Evolutionary conservation across 2,113 vertebrate genomes (phyloP).

Genomic region (Salvelinus namaycush): DNA sequence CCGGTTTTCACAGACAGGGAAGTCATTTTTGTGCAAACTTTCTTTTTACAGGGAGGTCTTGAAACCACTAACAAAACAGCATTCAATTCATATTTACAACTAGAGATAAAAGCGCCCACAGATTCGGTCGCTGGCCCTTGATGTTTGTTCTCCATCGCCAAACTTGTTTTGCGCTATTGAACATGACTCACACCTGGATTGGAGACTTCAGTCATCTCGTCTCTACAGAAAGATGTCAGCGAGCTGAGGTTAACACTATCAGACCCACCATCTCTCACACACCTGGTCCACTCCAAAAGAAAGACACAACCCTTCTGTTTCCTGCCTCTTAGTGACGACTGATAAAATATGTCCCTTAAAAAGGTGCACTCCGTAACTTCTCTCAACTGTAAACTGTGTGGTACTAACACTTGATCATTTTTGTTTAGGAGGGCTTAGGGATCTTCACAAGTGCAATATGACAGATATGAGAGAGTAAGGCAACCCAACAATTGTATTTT

Average conservation of each 20-base stretch:
- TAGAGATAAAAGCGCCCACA: too few species aligned
- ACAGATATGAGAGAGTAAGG: too few species aligned
- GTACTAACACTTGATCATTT: too few species aligned
- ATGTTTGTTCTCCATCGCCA: background rate
- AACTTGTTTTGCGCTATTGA: background rate
- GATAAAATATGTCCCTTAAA: too few species aligned
- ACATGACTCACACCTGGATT: background rate
- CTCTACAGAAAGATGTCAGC: background rate
- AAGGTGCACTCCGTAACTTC: too few species aligned
- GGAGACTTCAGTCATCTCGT: background rate
- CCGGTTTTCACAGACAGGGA: background rate
- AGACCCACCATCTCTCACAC: background rate
- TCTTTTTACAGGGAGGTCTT: background rate
- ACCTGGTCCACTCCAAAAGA: background rate
- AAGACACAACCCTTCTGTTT: background rate
- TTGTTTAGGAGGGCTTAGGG: too few species aligned
- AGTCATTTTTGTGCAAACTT: background rate
- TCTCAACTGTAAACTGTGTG: too few species aligned
- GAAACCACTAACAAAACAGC: background rate
- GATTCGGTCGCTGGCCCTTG: background rate
- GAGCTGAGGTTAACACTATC: background rate
- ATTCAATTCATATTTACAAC: background rate
- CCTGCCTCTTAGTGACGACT: background rate
- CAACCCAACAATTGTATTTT: too few species aligned
- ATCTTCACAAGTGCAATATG: too few species aligned